Evolutionary conservation across 2,113 vertebrate genomes (phyloP), one percentile per base, ranked within the genome.

Genomic region (Poeciliopsis turrubarensis): DNA sequence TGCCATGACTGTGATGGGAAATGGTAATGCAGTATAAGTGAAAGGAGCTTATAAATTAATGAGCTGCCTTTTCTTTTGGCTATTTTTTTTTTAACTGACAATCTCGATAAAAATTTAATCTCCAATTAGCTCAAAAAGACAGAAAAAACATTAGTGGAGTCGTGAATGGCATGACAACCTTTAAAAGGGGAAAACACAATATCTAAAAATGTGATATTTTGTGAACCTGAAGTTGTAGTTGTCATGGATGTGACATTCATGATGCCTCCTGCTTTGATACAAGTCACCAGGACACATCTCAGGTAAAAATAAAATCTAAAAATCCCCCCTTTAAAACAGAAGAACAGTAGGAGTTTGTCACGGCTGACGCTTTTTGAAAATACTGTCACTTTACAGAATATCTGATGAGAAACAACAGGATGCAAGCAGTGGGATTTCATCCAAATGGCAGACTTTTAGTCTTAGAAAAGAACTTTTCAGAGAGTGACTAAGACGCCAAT

Each of bases 121-220:
- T 76, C 65, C 68, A 82, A 83, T 80, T 68, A 83, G 73, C 73
- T 75, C 62, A 80, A 37, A 1, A 44, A 54, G 68, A 60, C 7
- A 60, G 32, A 60, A 68, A 60, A 62, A 54, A 39, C 54, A 51
- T 31, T 47, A 29, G 57, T 57, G 60, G 37, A 63, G 32, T 27
- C 54, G 63, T 73, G 27, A n/a, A 27, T 70, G 29, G 62, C 77
- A 44, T 29, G 41, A 32, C 75, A 76, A 57, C 26, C 4, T 12
- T 54, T 27, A 41, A 17, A 14, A 27, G 37, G 29, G 14, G 4
- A 11, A 37, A 37, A 37, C 9, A 11, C 3, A 63, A 63, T 29
- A 63, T 29, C 15, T 9, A 29, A 31, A 37, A 65, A 37, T 39
- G 5, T 19, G 0, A 65, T 37, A 13, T 32, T 3, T 37, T n/a